Evolutionary conservation across 2,113 vertebrate species (phyloP), one percentile per base, ranked within the genome.

Genomic region (Merops nubicus): DNA sequence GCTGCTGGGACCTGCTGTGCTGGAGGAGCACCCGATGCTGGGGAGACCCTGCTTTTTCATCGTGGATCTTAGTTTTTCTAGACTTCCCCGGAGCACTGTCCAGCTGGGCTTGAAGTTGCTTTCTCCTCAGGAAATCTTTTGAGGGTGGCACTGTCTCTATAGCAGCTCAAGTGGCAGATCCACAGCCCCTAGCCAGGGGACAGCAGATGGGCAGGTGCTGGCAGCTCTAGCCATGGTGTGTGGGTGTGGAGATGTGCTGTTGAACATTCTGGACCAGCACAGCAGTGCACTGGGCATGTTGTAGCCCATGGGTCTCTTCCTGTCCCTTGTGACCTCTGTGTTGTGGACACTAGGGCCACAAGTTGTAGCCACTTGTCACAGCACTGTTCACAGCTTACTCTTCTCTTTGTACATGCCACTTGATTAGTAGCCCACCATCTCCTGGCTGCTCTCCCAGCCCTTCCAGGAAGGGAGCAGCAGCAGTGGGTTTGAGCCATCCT

Each of bases 201-300:
- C 23, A 23, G 63, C 73, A 80, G 47, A 12, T 64, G 53, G 14
- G 29, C 50, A 67, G 20, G 14, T 26, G 9, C 29, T 88, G 63
- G 9, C 3, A 4, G 6, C 50, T 48, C 33, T 68, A 1, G 11
- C 23, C 13, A 1, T 11, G 43, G 28, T 25, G 8, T 2, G 6
- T 12, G 19, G 38, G 31, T 33, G 23, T 42, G 67, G n/a, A 56
- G 29, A 50, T 47, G 33, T 50, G 60, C 36, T 3, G 2, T 2
- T 28, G 15, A 64, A 33, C 13, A 5, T 73, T 85, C 26, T 80
- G 50, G 53, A 54, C 34, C 22, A 33, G 59, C 68, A 33, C 0
- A 2, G 62, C 53, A 48, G 29, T 18, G 43, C 65, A 20, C 29
- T 45, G 56, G 42, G 31, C 34, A 9, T 33, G 29, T 42, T 1